These are phyloP conservation scores for Turritopsis dohrnii DNA, from an alignment of 30 jellyfish, hydroid and myxozoan species.

Conservation along the genomic window DNA sequence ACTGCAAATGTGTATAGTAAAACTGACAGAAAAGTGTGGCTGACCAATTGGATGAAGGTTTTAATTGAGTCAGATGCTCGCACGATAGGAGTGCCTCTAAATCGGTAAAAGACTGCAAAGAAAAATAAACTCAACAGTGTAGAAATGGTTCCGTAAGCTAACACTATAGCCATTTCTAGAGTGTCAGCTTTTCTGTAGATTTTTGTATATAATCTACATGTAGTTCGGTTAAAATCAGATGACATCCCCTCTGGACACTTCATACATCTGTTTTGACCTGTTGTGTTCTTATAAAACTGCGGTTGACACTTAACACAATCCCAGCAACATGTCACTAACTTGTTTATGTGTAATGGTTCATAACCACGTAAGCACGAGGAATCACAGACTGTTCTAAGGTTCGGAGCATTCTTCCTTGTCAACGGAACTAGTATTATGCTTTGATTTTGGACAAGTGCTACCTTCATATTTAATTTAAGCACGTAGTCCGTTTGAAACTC, in stretches of 20 bases:
- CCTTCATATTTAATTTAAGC: background rate
- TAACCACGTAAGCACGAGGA: background rate
- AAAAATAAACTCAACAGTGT: background rate
- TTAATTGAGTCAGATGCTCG: slow-evolving; percentile 12
- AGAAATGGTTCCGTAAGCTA: background rate
- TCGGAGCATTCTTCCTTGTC: background rate
- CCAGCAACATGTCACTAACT: slow-evolving; percentile 6
- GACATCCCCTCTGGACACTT: background rate
- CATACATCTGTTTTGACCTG: background rate
- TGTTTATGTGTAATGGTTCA: background rate
- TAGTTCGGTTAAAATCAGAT: background rate
- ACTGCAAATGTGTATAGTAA: background rate
- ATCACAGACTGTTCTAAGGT: background rate
- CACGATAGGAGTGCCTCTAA: slow-evolving; percentile 5
- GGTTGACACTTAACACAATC: background rate
- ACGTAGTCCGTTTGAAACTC: background rate
- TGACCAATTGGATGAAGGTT: background rate
- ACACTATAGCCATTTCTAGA: background rate
- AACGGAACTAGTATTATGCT: background rate
- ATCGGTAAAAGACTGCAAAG: background rate
- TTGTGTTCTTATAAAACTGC: background rate
- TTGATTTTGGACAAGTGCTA: background rate
- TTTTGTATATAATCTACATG: background rate
- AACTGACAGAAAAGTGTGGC: background rate
- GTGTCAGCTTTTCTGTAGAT: background rate